Conservation (phyloP, 2,113 vertebrate species). For the Pterocles orientalis region DNA sequence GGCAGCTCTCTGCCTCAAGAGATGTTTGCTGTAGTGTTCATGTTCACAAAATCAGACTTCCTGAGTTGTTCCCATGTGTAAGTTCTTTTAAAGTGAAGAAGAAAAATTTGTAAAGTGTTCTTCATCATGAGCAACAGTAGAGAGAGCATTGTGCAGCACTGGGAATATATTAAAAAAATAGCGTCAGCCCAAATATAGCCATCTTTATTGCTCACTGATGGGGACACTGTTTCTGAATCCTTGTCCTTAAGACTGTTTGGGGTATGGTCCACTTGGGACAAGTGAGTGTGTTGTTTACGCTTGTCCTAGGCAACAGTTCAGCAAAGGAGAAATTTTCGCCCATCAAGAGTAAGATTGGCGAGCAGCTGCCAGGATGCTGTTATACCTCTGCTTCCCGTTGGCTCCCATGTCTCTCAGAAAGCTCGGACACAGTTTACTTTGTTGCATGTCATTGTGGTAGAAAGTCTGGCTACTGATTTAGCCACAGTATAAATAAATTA, state of each 20-base stretch:
- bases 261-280: neutral
- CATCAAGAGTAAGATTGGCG: neutral
- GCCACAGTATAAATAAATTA: slow-evolving; percentile 32
- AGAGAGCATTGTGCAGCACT: neutral
- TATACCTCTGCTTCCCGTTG: accelerated
- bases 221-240: neutral
- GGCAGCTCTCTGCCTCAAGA: neutral
- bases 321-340: neutral
- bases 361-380: neutral
- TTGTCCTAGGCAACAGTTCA: neutral
- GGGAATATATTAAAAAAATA: neutral
- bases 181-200: neutral
- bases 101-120: neutral
- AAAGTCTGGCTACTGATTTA: neutral
- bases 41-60: neutral
- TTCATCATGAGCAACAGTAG: neutral
- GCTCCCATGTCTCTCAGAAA: neutral
- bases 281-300: neutral
- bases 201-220: neutral
- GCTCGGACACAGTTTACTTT: neutral
- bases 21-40: neutral
- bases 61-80: neutral
- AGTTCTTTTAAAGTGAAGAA: neutral
- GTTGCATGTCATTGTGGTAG: neutral
- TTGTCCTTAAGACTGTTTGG: neutral